These are phyloP conservation scores for Pogona vitticeps DNA, from an alignment of 2,113 vertebrate species.

Conservation along the genomic window DNA sequence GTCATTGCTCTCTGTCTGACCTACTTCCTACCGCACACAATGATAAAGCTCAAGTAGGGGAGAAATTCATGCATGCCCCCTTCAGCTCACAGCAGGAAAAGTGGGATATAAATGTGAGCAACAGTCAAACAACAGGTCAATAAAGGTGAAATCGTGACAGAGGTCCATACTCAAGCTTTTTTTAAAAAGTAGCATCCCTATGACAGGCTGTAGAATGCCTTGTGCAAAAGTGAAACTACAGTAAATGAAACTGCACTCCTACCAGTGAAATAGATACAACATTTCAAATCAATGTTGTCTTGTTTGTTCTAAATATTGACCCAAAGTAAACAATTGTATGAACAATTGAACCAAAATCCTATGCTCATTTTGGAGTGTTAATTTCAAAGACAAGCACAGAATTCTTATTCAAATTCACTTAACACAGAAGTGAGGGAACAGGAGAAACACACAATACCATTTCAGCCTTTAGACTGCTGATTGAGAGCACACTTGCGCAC, in stretches of 20 bases:
- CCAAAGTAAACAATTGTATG: not conserved
- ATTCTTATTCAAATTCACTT: not conserved
- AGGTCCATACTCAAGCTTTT: not conserved
- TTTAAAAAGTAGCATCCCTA: not conserved
- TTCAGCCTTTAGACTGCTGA: not conserved
- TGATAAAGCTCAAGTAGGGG: not conserved
- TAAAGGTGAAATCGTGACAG: not conserved
- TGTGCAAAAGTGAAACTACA: not conserved
- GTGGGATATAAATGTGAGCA: not conserved
- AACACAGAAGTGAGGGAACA: not conserved
- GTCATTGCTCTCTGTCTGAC: not conserved
- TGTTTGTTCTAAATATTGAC: constrained; percentile 1
- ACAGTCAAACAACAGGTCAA: not conserved
- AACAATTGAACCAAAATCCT: constrained; percentile 1
- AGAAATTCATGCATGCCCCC: not conserved
- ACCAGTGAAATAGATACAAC: not conserved
- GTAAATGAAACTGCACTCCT: not conserved
- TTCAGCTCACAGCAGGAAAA: not conserved
- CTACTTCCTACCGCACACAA: not conserved
- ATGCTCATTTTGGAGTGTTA: not conserved
- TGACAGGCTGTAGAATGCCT: not conserved
- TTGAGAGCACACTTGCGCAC: not conserved
- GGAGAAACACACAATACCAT: not conserved
- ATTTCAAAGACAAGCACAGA: not conserved
- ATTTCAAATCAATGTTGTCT: not conserved